Percentiles rank a stretch among this genome's conserved stretches.
These are phyloP conservation scores for Dermatemys mawii DNA, from an alignment of 2,113 vertebrate species.

Conservation along the genomic window DNA sequence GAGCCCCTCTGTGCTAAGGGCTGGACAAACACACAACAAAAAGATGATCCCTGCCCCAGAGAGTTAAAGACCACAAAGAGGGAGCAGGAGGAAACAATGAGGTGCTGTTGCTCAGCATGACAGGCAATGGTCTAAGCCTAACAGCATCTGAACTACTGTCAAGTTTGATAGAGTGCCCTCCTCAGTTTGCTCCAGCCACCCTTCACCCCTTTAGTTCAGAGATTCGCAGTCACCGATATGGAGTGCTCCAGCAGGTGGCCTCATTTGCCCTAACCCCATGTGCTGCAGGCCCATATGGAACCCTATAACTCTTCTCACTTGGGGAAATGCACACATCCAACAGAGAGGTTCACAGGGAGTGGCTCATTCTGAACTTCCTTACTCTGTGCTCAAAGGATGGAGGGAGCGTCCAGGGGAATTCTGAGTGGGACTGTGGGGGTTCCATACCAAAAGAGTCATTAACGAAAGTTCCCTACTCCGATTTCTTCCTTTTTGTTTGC, in stretches of 20 bases:
- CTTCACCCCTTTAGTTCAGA: neutral
- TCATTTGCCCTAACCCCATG: neutral
- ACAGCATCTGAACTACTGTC: neutral
- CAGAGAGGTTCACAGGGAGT: neutral
- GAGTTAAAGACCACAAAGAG: neutral
- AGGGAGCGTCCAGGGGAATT: neutral
- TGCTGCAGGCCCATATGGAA: neutral
- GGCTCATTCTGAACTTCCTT: neutral
- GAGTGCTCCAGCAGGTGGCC: neutral
- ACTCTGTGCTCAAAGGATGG: neutral
- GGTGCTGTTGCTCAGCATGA: neutral
- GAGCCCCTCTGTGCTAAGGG: neutral
- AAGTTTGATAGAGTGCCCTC: neutral
- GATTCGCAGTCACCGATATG: neutral
- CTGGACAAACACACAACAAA: neutral
- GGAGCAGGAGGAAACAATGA: neutral
- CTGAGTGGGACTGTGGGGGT: neutral
- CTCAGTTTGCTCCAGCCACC: neutral
- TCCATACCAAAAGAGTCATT: neutral
- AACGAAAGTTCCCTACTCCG: accelerated
- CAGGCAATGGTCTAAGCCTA: neutral
- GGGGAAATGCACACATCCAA: neutral
- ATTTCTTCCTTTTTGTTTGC: neutral
- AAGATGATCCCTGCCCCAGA: neutral
- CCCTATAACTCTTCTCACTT: too few relatives aligned